Conservation (phyloP, 2,888 invertebrate genomes). For the Polydrusus pterygomalis region DNA sequence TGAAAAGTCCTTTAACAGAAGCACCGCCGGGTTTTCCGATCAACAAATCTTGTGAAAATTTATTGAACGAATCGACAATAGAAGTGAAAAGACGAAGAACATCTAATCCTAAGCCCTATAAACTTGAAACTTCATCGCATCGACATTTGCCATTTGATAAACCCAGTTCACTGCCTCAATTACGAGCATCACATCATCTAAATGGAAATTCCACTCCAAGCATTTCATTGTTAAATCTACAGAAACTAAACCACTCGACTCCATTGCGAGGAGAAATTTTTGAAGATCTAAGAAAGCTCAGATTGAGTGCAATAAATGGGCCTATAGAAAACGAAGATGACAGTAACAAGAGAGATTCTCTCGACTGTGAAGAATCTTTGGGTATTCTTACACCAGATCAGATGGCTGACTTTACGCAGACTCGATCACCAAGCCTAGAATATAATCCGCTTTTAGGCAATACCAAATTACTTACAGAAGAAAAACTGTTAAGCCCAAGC, state of each 20-base stretch:
- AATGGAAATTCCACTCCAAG: constrained; percentile 12
- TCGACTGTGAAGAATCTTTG: constrained; percentile 81
- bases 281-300: constrained; percentile 54
- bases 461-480: constrained; percentile 38
- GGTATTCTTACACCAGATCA: constrained; percentile 93
- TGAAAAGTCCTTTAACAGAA: constrained; percentile 12
- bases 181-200: constrained; percentile 47
- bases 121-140: constrained; percentile 47
- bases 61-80: constrained; percentile 55
- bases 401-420: constrained; percentile 78
- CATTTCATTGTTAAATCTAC: constrained; percentile 30
- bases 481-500: constrained; percentile 7
- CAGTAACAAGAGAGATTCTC: constrained; percentile 82
- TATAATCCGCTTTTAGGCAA: constrained; percentile 44
- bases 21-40: constrained; percentile 30
- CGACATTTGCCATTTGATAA: constrained; percentile 54
- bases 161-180: constrained; percentile 60
- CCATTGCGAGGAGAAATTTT: constrained; percentile 55
- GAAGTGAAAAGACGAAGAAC: constrained; percentile 60
- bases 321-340: constrained; percentile 53
- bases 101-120: constrained; percentile 49
- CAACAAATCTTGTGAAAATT: constrained; percentile 57
- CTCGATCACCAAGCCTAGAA: constrained; percentile 57
- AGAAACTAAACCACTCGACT: constrained; percentile 54
- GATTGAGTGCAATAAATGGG: constrained; percentile 38